phyloP scores from a whole-genome alignment of 1,140 invertebrate genomes.

The Drosophila serrata region DNA sequence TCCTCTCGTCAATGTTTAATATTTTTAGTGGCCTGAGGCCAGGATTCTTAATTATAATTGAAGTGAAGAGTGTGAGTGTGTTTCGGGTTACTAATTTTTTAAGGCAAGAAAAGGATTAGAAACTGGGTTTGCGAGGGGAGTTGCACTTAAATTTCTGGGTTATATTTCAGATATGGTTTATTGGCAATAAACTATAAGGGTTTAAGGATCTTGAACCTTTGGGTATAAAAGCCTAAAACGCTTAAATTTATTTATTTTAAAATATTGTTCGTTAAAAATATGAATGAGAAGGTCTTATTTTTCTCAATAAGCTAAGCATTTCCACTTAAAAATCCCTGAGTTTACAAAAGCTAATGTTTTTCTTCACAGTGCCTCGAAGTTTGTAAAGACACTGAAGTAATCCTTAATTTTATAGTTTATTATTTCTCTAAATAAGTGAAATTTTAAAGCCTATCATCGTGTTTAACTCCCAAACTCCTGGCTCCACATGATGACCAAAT shows the following conservation, averaged over 20 bases:
- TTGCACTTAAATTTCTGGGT: not conserved
- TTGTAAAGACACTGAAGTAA: not conserved
- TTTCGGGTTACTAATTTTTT: constrained; percentile 20
- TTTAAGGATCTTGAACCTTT: not conserved
- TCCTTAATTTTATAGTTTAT: not conserved
- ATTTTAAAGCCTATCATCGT: not conserved
- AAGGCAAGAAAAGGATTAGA: not conserved
- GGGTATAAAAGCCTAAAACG: no score
- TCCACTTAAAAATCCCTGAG: no score
- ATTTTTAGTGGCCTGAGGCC: constrained; percentile 25
- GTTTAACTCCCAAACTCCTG: not conserved
- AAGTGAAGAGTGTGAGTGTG: not conserved
- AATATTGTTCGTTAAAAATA: not conserved
- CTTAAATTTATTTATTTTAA: not conserved
- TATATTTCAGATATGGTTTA: not conserved
- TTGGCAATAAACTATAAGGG: not conserved
- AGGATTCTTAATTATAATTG: constrained; percentile 37
- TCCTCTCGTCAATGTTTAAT: constrained; percentile 47
- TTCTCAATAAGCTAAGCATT: no score
- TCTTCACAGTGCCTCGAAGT: not conserved
- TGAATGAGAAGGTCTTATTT: not conserved
- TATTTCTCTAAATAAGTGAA: not conserved
- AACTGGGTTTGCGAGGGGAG: not conserved
- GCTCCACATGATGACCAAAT: constrained; percentile 2
- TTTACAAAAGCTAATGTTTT: not conserved